Percentiles rank a stretch among this genome's conserved stretches.
phyloP scores from a whole-genome alignment of 2,888 invertebrate genomes.

The Hirtodrosophila histrioides region DNA sequence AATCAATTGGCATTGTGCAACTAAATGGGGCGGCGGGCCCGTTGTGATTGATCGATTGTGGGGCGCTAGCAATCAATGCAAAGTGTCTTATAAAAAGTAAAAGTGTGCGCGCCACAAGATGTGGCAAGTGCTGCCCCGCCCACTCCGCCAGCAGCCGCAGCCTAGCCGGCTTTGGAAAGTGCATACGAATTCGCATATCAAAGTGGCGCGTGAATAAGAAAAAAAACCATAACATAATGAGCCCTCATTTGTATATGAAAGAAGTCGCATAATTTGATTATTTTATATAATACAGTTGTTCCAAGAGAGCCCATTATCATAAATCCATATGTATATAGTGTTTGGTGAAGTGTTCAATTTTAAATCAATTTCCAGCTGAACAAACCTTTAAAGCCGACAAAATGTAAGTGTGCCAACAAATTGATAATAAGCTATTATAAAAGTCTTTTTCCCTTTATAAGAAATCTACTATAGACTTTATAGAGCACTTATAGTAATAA shows the following conservation, averaged over 20 bases:
- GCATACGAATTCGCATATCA: constrained; percentile 36
- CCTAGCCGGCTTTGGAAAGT: constrained; percentile 52
- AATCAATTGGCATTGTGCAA: constrained; percentile 65
- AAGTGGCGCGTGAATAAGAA: constrained; percentile 33
- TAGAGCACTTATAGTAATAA: background rate
- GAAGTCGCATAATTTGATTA: constrained; percentile 18
- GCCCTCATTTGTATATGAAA: constrained; percentile 48
- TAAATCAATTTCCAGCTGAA: background rate
- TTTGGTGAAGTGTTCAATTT: constrained; percentile 10
- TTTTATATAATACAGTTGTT: constrained; percentile 26
- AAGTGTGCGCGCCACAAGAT: constrained; percentile 63
- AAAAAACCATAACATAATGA: constrained; percentile 20
- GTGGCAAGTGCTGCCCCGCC: constrained; percentile 57
- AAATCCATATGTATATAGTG: background rate
- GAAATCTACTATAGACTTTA: background rate
- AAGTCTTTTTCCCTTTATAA: too few relatives aligned
- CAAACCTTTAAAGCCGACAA: constrained; percentile 9
- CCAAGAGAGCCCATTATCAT: constrained; percentile 4
- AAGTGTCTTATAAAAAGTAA: constrained; percentile 51
- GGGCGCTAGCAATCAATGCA: constrained; percentile 44
- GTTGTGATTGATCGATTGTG: constrained; percentile 61
- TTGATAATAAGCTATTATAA: background rate
- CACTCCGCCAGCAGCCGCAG: constrained; percentile 4
- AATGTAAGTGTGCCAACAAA: constrained; percentile 40
- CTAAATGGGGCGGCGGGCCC: constrained; percentile 10